Evolutionary conservation across 2,113 vertebrate species (phyloP), one percentile per base, ranked within the genome.

Genomic region (Boleophthalmus pectinirostris): DNA sequence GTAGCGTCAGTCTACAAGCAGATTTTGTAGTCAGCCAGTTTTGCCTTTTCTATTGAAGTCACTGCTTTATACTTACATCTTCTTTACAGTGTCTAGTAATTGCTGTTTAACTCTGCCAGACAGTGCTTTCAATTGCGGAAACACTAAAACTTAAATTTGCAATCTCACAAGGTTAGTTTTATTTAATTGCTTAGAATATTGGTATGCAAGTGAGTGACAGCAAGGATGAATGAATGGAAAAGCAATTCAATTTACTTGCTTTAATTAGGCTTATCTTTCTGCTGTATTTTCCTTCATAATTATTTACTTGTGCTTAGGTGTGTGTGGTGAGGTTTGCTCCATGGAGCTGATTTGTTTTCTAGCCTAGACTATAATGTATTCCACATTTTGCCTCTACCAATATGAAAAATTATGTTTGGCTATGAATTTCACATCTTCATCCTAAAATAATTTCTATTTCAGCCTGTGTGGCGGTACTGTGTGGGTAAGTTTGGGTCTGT

Each of bases 211-310:
- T 69, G 73, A 77, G 66, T 74, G 82, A 69, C 63, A 79, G 35
- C 66, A 66, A 60, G 70, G 73, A 85, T 85, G 81, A 81, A 84
- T 78, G 87, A 87, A 83, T 79, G 73, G 74, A 83, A 84, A 84
- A 80, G 72, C 79, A 82, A 80, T 87, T 86, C 69, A 68, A 76
- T 83, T 88, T 83, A 53, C 70, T 80, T 84, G 60, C 79, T 81
- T 70, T 87, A 90, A 89, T 90, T 90, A 83, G n/a, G 20, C 51
- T 3, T 54, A 87, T 87, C 85, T 82, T 90, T 73, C 65, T 71
- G 21, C 53, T 69, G 49, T 73, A 80, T 54, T 67, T 66, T 25
- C 24, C 63, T 23, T 47, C 24, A 21, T 65, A n/a, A 60, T 77
- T 67, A 38, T 54, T 65, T 74, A 75, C 81, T 77, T 21, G 20